Evolutionary conservation across 2,888 invertebrate genomes (phyloP), one percentile per base, ranked within the genome.

Genomic region (Invenusta paracnida): DNA sequence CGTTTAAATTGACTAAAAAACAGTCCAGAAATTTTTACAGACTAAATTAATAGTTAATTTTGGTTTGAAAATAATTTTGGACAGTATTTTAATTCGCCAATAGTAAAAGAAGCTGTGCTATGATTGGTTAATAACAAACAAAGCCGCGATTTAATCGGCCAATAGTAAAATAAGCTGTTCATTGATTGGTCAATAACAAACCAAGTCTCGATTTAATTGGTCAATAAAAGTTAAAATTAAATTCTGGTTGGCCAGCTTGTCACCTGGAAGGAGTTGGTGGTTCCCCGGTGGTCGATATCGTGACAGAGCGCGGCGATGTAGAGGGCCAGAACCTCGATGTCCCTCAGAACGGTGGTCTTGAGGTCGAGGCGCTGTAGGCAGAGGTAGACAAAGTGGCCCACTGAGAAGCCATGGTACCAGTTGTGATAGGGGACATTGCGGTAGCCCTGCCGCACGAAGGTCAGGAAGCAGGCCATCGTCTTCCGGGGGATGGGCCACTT

Each of bases 211-310:
- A n/a, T n/a, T 13, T 66, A 66, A 66, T n/a, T 13, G n/a, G n/a
- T 73, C 27, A 73, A 73, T 5, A 27, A 73, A 13, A 66, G 11
- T 66, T n/a, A 66, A 66, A 66, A 13, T 66, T n/a, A n/a, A 66
- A 66, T 66, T 13, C 23, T 29, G 1, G n/a, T n/a, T n/a, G n/a
- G n/a, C n/a, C 11, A 31, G 48, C 1, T 13, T 25, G 27, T 29
- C 25, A 84, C 93, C 91, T 95, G 95, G 90, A 95, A 96, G 82
- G 94, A 94, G 91, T 95, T 96, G 67, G 94, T 95, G 0, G 95
- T 95, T 5, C 96, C 96, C 85, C 96, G 93, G 90, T 96, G 96
- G 90, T 96, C 96, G 86, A 96, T 93, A 89, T 96, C 96, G 89
- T 96, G 96, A 89, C 95, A 94, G 83, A 96, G 91, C 87, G 94